Evolutionary conservation across 2,113 vertebrate genomes (phyloP), one percentile per base, ranked within the genome.

Genomic region (Neotragus pygmaeus): DNA sequence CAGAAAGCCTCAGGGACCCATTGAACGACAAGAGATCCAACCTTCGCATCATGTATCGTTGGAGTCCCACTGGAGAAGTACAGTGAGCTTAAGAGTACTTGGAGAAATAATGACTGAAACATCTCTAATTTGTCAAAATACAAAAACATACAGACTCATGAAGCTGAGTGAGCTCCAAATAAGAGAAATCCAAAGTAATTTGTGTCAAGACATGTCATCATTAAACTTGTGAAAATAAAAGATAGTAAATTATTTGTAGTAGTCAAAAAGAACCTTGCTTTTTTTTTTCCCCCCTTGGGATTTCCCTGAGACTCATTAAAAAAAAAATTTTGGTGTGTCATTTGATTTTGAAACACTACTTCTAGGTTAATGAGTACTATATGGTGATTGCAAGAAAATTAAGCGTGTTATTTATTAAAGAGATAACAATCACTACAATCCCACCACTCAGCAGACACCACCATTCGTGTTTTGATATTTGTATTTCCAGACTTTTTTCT

Each of bases 1-100:
- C 9, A 28, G 36, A 81, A 91, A 88, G 12, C 15, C 17, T 33
- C 62, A 64, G 39, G 6, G 33, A 47, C n/a, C 6, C 3, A 3
- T 1, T n/a, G 73, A 30, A 86, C 3, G 14, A 47, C 14, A 55
- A 53, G 80, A 82, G 19, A 57, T 21, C 28, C 53, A 60, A 4
- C 4, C 5, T 81, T 36, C 2, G 0, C 36, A 16, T 70, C 16
- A n/a, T 27, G 1, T 53, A 14, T 49, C 2, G 0, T 0, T 43
- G 62, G 62, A 73, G 36, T 80, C 73, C 25, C n/a, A 5, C 12
- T 70, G 73, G 49, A 84, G 66, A 73, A 43, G 30, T 9, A 55
- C 8, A 36, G 17, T 16, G 2, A 5, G 5, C 28, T 77, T 39
- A 82, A 49, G 62, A 64, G 5, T 45, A 92, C 30, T 87, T 82